These are phyloP conservation scores for Schizaphis graminum DNA, from an alignment of 2,888 invertebrate species.

Conservation along the genomic window DNA sequence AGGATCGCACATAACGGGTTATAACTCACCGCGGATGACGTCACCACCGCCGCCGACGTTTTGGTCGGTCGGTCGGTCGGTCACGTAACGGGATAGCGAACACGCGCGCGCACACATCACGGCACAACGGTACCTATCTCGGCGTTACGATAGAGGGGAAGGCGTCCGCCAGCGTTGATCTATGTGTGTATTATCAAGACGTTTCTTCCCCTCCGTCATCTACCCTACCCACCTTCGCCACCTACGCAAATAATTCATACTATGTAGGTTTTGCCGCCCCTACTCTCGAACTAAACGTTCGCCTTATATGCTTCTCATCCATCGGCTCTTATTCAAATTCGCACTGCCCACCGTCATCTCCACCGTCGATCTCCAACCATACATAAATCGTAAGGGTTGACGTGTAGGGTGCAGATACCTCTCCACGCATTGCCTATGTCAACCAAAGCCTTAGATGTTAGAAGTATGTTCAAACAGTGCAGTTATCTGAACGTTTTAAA, in stretches of 20 bases:
- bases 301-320: not conserved
- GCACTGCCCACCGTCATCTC: not conserved
- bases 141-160: not conserved
- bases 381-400: not conserved
- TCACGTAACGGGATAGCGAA: conserved; percentile 61
- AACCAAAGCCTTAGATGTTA: not conserved
- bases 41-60: not conserved
- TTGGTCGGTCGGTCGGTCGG: conserved; percentile 60
- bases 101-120: conserved; percentile 2
- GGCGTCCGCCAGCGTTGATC: not conserved
- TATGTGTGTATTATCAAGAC: not conserved
- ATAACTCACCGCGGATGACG: conserved; percentile 31
- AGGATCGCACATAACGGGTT: conserved; percentile 51
- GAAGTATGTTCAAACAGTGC: not conserved
- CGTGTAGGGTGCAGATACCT: not conserved
- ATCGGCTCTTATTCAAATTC: not conserved
- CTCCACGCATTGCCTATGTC: not conserved
- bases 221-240: not conserved
- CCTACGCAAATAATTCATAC: not conserved
- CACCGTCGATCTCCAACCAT: not conserved
- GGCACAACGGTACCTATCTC: conserved; percentile 47
- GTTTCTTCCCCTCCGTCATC: not conserved
- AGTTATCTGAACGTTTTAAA: not conserved
- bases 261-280: not conserved
- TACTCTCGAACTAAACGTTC: not conserved